A percentile compares a stretch with the other conserved stretches of the same genome.
These are phyloP conservation scores for Acanthosepion pharaonis DNA, from an alignment of 2,888 invertebrate species.

Conservation along the genomic window DNA sequence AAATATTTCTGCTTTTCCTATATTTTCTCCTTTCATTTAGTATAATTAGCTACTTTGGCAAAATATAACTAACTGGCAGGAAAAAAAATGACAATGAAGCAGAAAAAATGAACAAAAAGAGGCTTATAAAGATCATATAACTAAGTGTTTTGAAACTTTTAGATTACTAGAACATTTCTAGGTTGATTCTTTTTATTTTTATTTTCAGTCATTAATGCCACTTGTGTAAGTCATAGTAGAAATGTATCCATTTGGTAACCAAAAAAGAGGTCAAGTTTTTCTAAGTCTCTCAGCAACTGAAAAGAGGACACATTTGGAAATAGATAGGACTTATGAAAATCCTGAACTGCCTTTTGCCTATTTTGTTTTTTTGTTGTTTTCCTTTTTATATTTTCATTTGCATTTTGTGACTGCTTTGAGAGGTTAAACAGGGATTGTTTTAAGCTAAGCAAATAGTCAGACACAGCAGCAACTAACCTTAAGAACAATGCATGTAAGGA, in stretches of 20 bases:
- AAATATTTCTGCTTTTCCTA: too few species aligned
- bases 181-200: neutral
- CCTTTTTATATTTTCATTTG: neutral
- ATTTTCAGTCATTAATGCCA: neutral
- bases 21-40: too few species aligned
- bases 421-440: neutral
- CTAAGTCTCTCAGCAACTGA: neutral
- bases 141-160: neutral
- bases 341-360: neutral
- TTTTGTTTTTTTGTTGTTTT: neutral
- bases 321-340: neutral
- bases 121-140: neutral
- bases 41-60: neutral
- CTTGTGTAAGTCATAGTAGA: neutral
- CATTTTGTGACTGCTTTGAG: neutral
- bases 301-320: neutral
- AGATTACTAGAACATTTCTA: neutral
- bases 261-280: neutral
- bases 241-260: neutral
- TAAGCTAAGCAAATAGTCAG: neutral
- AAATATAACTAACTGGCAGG: neutral
- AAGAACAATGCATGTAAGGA: too few species aligned
- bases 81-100: too few species aligned
- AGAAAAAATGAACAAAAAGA: neutral
- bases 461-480: too few species aligned